Base-by-base conservation (phyloP, 2,888 invertebrate species). In the Nudaria mundana region DNA sequence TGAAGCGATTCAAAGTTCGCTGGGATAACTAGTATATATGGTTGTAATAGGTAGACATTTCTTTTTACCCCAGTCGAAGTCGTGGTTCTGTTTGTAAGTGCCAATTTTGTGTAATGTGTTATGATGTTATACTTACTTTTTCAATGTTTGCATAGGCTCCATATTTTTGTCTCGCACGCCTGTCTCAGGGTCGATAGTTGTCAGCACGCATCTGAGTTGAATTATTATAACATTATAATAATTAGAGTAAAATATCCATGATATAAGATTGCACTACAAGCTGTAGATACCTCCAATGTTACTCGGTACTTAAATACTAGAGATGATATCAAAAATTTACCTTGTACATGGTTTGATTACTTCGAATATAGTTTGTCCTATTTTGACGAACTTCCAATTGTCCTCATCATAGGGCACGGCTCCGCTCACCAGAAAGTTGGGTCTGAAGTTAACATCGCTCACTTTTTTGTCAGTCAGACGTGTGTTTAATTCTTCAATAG, bases 361-460 rank as follows among this genome's bases (percentile, higher is more conserved):
- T 65, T 92, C 90, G 61, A 94, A 92, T 31, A 92, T 59, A 7
- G 90, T 90, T 3, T 91, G 80, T 4, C 94, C 93, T 37, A 95
- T 92, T 69, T 91, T 92, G 3, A 94, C 70, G 83, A 92, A 94
- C 37, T 91, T 90, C 94, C 94, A 95, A 4, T 81, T 72, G 58
- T 95, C 94, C 72, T 95, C 94, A 2, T 90, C 93, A 57, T 90
- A 92, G 0, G 93, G 73, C 30, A 76, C 58, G 1, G 90, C 84
- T 0, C 91, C 91, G 39, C 90, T 83, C 2, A 95, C 74, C 4
- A 94, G 82, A 56, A 95, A 93, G 72, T 94, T 94, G 0, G 93
- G 92, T 29, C 95, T 87, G 71, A 95, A 95, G 48, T 91, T 88
- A 6, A 84, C 75, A n/a, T 61, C 54, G 0, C 75, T 56, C 0